These are phyloP conservation scores for Uromys caudimaculatus DNA, from an alignment of 2,797 vertebrate genomes.

Conservation along the genomic window DNA sequence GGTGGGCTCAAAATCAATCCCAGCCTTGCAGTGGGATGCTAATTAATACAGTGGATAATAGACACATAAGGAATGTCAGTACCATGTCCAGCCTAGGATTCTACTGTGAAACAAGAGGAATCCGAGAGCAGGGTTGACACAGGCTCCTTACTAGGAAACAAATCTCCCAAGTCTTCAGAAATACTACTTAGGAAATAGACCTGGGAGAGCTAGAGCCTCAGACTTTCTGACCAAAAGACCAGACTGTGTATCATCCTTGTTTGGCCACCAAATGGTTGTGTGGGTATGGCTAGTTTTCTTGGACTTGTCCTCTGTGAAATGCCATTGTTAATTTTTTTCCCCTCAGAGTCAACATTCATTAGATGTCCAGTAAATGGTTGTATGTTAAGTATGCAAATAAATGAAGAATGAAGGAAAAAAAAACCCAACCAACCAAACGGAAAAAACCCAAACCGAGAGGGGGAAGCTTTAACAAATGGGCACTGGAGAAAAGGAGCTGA, in stretches of 20 bases:
- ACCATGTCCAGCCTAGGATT: neutral
- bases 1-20: neutral
- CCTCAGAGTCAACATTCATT: neutral
- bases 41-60: fast-evolving
- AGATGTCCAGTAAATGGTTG: neutral
- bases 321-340: neutral
- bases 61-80: too few species aligned
- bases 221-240: neutral
- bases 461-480: neutral
- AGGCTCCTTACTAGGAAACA: neutral
- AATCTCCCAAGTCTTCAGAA: neutral
- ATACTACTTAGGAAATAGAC: neutral
- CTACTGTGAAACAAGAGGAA: neutral
- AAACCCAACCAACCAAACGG: too few species aligned
- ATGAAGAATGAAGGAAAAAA: neutral
- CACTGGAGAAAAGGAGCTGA: neutral
- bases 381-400: neutral
- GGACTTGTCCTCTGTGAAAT: neutral
- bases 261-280: neutral
- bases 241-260: neutral
- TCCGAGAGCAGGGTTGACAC: neutral
- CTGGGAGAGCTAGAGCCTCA: neutral
- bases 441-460: neutral
- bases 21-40: neutral
- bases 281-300: neutral